Base-by-base conservation (phyloP, 2,113 vertebrate genomes). In the Sporophila hypoxantha region DNA sequence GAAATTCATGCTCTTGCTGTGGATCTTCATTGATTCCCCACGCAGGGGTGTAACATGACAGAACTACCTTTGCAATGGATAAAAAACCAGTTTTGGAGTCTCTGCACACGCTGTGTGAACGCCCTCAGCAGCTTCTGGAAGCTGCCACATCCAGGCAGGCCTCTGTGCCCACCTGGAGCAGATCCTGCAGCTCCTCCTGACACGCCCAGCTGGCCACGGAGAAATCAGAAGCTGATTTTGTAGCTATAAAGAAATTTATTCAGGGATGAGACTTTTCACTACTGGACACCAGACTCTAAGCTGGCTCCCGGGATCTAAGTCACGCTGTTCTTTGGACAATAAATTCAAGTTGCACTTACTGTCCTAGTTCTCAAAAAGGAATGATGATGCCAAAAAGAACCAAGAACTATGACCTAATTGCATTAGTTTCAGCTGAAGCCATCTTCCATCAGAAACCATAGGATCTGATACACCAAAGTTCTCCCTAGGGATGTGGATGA, bases 361-460 rank as follows among this genome's bases (percentile, higher is more conserved):
- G 93, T 91, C 93, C 94, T 92, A 55, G 39, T 74, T 76, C 71
- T 88, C 39, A 89, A 76, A 88, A 89, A 90, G 91, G 79, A 93
- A 95, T 85, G 84, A 82, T 64, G 84, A 84, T 49, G 91, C 70
- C 73, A 79, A 36, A 80, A 86, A 27, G 86, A 87, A 84, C 50
- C 46, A 76, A 90, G 73, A 89, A 13, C 91, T 91, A 73, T 27
- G 4, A 75, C 59, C 93, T 89, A 95, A 90, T 85, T 26, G 76
- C 11, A 0, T 92, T 93, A 74, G 83, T 94, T 94, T 92, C 77
- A 90, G 89, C 89, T 89, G 93, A 90, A 94, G 91, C 88, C 70
- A 71, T 77, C 92, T 96, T 93, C 91, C 88, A 94, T 95, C 94
- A 95, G 95, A 96, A 95, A 95, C 94, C 95, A 96, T 95, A 96